Evolutionary conservation across 2,113 vertebrate genomes (phyloP).

Genomic region (Callipepla squamata): DNA sequence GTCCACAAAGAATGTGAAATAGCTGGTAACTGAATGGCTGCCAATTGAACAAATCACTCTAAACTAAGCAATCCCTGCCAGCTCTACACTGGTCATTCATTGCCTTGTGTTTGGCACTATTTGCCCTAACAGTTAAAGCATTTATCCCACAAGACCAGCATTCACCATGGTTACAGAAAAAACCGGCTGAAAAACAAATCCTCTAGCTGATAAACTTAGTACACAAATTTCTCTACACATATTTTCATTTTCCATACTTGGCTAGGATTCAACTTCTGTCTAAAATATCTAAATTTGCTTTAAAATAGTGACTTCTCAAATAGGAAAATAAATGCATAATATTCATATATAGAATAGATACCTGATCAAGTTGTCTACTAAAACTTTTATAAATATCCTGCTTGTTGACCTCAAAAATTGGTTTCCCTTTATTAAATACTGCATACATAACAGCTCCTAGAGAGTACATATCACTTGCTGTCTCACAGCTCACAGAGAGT

Average conservation of each 20-base stretch:
- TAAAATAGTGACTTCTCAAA: background rate
- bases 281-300: background rate
- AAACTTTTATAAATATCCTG: slow-evolving; percentile 99
- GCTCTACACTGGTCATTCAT: background rate
- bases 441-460: slow-evolving; percentile 92
- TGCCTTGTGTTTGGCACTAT: background rate
- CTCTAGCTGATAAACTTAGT: background rate
- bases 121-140: background rate
- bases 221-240: background rate
- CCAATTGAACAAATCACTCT: background rate
- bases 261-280: background rate
- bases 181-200: background rate
- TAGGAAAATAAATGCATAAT: background rate
- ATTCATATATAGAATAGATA: slow-evolving; percentile 63
- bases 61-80: background rate
- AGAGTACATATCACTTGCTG: slow-evolving; percentile 98
- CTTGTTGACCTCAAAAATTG: slow-evolving; percentile 97
- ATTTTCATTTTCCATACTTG: background rate
- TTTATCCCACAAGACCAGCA: background rate
- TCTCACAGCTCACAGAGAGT: slow-evolving; percentile 97
- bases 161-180: background rate
- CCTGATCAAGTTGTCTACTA: slow-evolving; percentile 97
- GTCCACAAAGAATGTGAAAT: background rate
- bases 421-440: slow-evolving; percentile 96
- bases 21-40: background rate